phyloP scores from a whole-genome alignment of 2,888 invertebrate genomes.

The Apotomis turbidana region DNA sequence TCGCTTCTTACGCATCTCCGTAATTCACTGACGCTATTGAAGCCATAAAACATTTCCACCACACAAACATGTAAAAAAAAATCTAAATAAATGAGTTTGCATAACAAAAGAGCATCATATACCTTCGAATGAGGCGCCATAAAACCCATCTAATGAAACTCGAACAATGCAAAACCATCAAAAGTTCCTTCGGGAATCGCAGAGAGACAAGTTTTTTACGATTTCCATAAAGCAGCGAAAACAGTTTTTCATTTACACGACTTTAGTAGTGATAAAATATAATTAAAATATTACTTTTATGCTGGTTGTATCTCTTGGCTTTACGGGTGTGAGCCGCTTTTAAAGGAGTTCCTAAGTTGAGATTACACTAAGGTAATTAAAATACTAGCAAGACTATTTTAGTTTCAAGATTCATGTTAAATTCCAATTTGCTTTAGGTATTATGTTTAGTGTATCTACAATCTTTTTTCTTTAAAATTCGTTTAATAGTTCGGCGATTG shows the following conservation, averaged over 20 bases:
- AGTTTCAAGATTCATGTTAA: neutral
- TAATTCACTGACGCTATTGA: constrained; percentile 12
- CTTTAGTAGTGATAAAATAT: constrained; percentile 83
- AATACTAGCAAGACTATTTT: neutral
- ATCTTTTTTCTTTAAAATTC: no score
- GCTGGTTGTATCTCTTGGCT: constrained; percentile 72
- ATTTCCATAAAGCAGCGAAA: constrained; percentile 77
- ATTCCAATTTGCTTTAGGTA: neutral
- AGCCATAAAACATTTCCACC: constrained; percentile 9
- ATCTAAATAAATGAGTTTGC: constrained; percentile 31
- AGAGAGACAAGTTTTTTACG: constrained; percentile 80
- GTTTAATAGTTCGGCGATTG: no score
- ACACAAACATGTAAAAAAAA: constrained; percentile 29
- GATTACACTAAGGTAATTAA: constrained; percentile 49
- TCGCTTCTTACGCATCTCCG: neutral
- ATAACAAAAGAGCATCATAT: constrained; percentile 46
- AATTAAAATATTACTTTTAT: constrained; percentile 82
- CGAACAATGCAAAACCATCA: constrained; percentile 77
- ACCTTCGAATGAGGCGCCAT: constrained; percentile 50
- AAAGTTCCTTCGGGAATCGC: constrained; percentile 62
- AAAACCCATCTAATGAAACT: constrained; percentile 69
- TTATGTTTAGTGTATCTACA: no score
- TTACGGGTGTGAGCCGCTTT: constrained; percentile 69
- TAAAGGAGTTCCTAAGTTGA: constrained; percentile 62
- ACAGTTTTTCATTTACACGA: constrained; percentile 83